phyloP scores from a whole-genome alignment of 1,140 invertebrate species.

The Zaprionus gabonicus region DNA sequence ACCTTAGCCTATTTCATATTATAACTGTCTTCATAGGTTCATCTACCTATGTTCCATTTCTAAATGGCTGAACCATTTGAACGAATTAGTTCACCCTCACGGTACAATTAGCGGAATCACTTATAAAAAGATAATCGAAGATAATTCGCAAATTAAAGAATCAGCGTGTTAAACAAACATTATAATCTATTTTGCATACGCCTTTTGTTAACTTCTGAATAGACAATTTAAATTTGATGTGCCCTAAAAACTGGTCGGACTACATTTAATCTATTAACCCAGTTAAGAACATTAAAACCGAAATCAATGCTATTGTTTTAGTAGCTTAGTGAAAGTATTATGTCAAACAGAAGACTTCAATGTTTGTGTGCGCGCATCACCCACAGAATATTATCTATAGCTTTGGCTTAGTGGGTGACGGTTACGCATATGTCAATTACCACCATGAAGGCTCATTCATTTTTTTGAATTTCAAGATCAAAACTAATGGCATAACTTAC shows the following conservation, averaged over 20 bases:
- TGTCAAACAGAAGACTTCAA: slow-evolving; percentile 5
- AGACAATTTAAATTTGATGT: slow-evolving; percentile 10
- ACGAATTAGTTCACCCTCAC: neutral
- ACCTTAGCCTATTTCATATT: neutral
- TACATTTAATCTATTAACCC: slow-evolving; percentile 5
- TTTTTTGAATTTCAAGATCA: slow-evolving; percentile 73
- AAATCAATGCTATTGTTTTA: neutral
- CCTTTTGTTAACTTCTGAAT: slow-evolving; percentile 3
- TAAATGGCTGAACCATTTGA: neutral
- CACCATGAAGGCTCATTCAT: slow-evolving; percentile 54
- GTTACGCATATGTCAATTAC: slow-evolving; percentile 50
- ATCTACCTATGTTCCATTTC: neutral
- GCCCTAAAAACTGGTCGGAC: neutral
- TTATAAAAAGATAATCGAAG: neutral
- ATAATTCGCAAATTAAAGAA: neutral
- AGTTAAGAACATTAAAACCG: neutral
- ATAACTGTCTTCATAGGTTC: neutral
- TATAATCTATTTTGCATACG: slow-evolving; percentile 9
- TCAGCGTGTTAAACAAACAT: neutral
- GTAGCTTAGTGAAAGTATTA: slow-evolving; percentile 11
- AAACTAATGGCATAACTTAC: slow-evolving; percentile 73
- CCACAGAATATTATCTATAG: slow-evolving; percentile 14
- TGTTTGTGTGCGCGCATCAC: neutral
- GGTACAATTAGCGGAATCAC: neutral
- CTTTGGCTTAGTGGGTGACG: slow-evolving; percentile 28